phyloP scores from a whole-genome alignment of 2,113 vertebrate species.

The Prietella phreatophila region DNA sequence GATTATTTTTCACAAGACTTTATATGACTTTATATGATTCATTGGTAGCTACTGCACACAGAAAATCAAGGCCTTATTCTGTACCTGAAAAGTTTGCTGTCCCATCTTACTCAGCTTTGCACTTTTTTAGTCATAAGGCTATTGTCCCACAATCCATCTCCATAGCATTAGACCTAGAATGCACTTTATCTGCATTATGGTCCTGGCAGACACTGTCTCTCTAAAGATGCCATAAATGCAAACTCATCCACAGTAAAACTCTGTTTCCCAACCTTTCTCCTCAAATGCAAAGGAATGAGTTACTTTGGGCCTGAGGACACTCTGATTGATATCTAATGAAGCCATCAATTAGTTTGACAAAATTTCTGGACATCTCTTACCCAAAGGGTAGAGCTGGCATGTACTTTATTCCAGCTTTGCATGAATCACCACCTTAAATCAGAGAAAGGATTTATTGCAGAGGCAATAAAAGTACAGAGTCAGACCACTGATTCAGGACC shows the following conservation, averaged over 20 bases:
- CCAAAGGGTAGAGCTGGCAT: conserved; percentile 43
- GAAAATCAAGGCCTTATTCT: neutral
- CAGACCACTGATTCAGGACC: conserved; percentile 12
- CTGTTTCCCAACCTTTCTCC: conserved; percentile 41
- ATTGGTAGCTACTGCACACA: neutral
- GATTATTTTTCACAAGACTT: neutral
- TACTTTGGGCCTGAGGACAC: conserved; percentile 42
- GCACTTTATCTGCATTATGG: conserved; percentile 50
- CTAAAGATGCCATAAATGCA: conserved; percentile 18
- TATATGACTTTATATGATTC: neutral
- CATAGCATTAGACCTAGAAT: conserved; percentile 10
- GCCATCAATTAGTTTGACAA: conserved; percentile 59
- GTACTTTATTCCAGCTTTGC: conserved; percentile 45
- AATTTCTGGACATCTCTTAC: conserved; percentile 51
- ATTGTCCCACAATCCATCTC: conserved; percentile 34
- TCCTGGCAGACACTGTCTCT: conserved; percentile 35
- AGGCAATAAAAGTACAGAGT: conserved; percentile 28
- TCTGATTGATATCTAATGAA: conserved; percentile 54
- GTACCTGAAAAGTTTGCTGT: conserved; percentile 5
- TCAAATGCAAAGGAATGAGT: conserved; percentile 46
- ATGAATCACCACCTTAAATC: conserved; percentile 40
- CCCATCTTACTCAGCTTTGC: neutral
- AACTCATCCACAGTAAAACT: conserved; percentile 45
- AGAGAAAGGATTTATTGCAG: conserved; percentile 41
- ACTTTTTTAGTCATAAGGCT: conserved; percentile 7